Base-by-base conservation (phyloP, 1,140 invertebrate species). In the Pachyrhynchus sulphureomaculatus region DNA sequence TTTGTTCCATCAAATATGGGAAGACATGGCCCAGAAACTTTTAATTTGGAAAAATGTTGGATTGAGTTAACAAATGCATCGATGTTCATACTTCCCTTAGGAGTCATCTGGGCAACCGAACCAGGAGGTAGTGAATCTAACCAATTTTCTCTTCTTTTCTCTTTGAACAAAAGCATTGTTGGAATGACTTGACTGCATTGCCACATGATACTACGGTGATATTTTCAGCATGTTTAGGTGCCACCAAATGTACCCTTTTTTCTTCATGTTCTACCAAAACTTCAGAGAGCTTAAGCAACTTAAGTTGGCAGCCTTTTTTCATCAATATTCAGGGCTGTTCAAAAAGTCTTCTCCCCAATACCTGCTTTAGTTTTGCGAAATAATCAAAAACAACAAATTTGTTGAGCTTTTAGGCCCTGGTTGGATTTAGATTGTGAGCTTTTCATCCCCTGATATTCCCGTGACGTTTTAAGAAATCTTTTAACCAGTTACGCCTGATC, bases 101-200 rank as follows among this genome's bases (percentile, higher is more conserved):
- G 58, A 29, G 71, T 67, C 70, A 75, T 76, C 36, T 58, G 36
- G 5, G 70, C 66, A 5, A 56, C 9, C 15, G 62, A 53, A 58
- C 73, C 72, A 39, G 66, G 21, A 24, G 73, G 72, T 24, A 76
- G 65, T 59, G 72, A 68, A 42, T 70, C 64, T 23, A 4, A 26
- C 13, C 54, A 75, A 51, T 68, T 68, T 49, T 72, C 73, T 15
- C 66, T 32, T 41, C 74, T 64, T 56, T 68, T 66, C 0, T 69
- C 73, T 56, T 75, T 75, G 52, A 78, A 81, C 26, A 77, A 45
- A 21, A 77, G 71, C 67, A 72, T 73, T 15, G 75, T 72, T 12
- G 75, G 72, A 34, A 78, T 69, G 37, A 51, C 55, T 8, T 60
- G 21, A 37, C 75, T 74, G 75, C 75, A 72, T 73, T 78, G 8